phyloP scores from a whole-genome alignment of 2,797 vertebrate species.

The Pteropus rufus region DNA sequence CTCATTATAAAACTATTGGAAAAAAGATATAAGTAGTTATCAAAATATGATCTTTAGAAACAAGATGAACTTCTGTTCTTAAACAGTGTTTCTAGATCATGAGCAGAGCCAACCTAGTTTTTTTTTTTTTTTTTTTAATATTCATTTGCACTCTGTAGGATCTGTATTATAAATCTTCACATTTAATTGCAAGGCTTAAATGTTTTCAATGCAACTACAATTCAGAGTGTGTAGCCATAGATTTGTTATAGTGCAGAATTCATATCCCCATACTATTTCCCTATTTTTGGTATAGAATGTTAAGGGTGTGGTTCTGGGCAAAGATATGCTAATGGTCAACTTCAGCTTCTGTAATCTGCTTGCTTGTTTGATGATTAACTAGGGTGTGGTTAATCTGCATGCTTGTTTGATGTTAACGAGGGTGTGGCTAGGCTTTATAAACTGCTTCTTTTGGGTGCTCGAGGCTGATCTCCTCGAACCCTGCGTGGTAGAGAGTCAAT shows the following conservation, averaged over 20 bases:
- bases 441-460: no score
- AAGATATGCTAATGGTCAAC: no score
- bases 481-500: no score
- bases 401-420: no score
- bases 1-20: neutral
- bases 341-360: no score
- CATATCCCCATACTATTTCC: neutral
- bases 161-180: neutral
- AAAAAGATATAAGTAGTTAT: neutral
- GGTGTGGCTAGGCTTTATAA: no score
- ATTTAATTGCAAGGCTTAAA: neutral
- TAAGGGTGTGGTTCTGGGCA: no score
- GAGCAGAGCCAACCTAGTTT: neutral
- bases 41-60: neutral
- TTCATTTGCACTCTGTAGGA: neutral
- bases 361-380: no score
- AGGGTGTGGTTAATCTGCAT: no score
- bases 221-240: neutral
- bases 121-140: neutral
- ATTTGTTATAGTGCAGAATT: neutral
- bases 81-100: neutral
- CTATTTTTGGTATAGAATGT: neutral
- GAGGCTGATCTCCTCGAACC: no score
- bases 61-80: neutral
- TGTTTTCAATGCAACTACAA: neutral